Conservation (phyloP, 2,888 invertebrate species). For the Lithophane semibrunnea region DNA sequence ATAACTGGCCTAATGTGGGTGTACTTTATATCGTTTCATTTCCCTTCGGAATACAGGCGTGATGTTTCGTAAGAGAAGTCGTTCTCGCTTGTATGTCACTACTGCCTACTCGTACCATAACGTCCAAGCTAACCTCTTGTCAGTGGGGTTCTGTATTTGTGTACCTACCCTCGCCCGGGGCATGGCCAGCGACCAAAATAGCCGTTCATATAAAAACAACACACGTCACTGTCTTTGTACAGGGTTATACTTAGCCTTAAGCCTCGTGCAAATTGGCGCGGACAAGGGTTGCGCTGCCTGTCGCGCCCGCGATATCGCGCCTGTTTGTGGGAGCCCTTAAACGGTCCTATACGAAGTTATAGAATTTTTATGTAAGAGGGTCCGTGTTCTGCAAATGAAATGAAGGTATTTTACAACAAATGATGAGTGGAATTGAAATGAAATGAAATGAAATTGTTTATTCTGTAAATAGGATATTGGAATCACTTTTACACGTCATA, state of each 20-base stretch:
- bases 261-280: no score
- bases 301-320: no score
- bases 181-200: constrained; percentile 41
- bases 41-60: not conserved
- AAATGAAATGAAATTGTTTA: no score
- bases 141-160: not conserved
- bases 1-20: not conserved
- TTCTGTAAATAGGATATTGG: no score
- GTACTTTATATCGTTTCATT: not conserved
- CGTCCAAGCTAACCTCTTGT: not conserved
- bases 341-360: no score
- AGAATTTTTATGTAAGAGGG: no score
- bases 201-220: constrained; percentile 19
- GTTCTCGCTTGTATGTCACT: not conserved
- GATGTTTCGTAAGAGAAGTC: not conserved
- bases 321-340: no score
- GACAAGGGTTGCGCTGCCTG: no score
- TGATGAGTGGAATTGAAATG: no score
- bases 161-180: constrained; percentile 16
- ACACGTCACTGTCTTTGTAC: constrained; percentile 6
- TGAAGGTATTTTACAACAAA: not conserved
- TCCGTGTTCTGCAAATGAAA: not conserved
- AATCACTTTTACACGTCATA: no score
- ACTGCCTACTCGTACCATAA: not conserved
- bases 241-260: constrained; percentile 1